Evolutionary conservation across 2,888 invertebrate species (phyloP), one percentile per base, ranked within the genome.

Genomic region (Sesia bembeciformis): DNA sequence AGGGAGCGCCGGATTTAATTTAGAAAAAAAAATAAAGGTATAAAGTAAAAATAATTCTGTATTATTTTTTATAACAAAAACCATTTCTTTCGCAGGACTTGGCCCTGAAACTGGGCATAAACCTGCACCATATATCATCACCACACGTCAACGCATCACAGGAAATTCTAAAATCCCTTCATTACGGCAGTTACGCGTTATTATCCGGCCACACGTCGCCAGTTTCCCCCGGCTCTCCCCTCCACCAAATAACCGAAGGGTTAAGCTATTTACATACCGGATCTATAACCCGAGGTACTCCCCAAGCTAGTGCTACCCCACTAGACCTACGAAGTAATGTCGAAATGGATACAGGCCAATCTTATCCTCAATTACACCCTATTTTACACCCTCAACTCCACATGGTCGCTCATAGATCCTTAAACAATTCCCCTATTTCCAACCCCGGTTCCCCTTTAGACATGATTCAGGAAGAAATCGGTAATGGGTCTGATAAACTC

Each of bases 241-340:
- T 94, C 52, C 93, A 94, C 69, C 94, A 94, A 67, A 92, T 91
- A 52, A 91, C 91, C 0, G 90, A 87, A 58, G 94, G 95, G 5
- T 91, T 95, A 4, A 95, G 94, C 68, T 94, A 93, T 49, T 78
- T 94, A 8, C 94, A 94, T 67, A 95, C 95, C 0, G 92, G 95
- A 0, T 95, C 95, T 3, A 95, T 95, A 54, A 87, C 86, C 0
- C 59, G 86, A 58, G 86, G 58, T 4, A 95, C 94, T 0, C 94
- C 95, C 0, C 91, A 92, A 57, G 87, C 90, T 1, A 88, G 84
- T 23, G 81, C 91, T 0, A 83, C 91, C 0, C 91, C 92, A 3
- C 66, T 92, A 54, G 92, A 92, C 72, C 81, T 92, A 3, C 78
- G 92, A 43, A 83, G 76, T 57, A 80, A 76, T 52, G 74, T 86